These are phyloP conservation scores for Caerostris darwini DNA, from an alignment of 1,140 invertebrate genomes.

Conservation along the genomic window DNA sequence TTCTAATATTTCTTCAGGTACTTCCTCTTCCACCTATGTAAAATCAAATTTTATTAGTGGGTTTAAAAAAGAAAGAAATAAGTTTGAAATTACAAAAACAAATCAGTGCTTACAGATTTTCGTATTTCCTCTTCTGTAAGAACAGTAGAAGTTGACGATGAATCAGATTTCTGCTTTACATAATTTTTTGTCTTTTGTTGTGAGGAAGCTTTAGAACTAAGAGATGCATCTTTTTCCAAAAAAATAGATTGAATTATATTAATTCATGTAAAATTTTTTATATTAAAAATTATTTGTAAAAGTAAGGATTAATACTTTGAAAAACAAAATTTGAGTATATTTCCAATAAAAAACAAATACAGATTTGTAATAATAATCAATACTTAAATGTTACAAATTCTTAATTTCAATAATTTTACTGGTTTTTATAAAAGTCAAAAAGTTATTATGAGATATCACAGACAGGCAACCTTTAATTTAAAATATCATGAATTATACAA, in stretches of 20 bases:
- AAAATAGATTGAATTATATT: not conserved
- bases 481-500: too few species aligned
- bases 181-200: constrained; percentile 36
- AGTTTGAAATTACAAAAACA: not conserved
- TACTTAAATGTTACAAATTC: too few species aligned
- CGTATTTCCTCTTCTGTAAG: constrained; percentile 1
- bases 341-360: too few species aligned
- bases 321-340: too few species aligned
- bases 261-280: too few species aligned
- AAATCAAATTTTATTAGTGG: not conserved
- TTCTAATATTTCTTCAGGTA: constrained; percentile 8
- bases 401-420: too few species aligned
- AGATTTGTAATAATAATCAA: too few species aligned
- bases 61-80: not conserved
- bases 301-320: too few species aligned
- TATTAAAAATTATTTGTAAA: too few species aligned
- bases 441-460: too few species aligned
- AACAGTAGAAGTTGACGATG: constrained; percentile 51
- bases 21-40: constrained; percentile 7
- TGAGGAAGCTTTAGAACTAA: constrained; percentile 22
- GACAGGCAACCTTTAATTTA: too few species aligned
- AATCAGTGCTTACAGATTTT: not conserved
- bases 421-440: too few species aligned
- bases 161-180: constrained; percentile 18
- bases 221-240: constrained; percentile 51